Evolutionary conservation across 2,797 vertebrate species (phyloP).

Genomic region (Cyclura pinguis): DNA sequence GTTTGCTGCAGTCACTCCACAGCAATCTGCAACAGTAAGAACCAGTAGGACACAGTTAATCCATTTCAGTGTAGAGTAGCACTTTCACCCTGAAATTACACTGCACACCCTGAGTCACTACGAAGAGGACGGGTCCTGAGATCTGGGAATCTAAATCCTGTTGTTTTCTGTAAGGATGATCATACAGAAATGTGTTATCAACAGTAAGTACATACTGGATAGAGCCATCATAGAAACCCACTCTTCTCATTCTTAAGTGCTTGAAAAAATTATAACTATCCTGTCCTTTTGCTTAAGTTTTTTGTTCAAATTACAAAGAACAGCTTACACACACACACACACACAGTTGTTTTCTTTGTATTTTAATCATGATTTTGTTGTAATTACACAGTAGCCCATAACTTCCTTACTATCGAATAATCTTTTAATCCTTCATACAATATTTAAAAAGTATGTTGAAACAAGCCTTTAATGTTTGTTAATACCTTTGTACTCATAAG

Average conservation of each 20-base stretch:
- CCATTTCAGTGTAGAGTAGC: too few relatives aligned
- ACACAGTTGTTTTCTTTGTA: constrained; percentile 37
- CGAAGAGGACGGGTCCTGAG: too few relatives aligned
- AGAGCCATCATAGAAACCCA: too few relatives aligned
- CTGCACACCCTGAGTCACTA: too few relatives aligned
- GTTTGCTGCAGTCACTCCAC: too few relatives aligned
- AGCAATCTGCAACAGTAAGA: too few relatives aligned
- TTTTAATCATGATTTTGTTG: constrained; percentile 9
- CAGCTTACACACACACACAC: neutral
- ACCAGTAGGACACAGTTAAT: too few relatives aligned
- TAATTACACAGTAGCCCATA: constrained; percentile 16
- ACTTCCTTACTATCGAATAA: constrained; percentile 30
- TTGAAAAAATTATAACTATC: constrained; percentile 44
- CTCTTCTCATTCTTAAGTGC: constrained; percentile 20
- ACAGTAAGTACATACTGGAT: too few relatives aligned
- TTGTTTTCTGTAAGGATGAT: too few relatives aligned
- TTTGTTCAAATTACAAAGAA: constrained; percentile 21
- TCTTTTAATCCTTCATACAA: neutral
- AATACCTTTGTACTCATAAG: constrained; percentile 30
- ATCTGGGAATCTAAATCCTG: too few relatives aligned
- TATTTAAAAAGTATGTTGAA: constrained; percentile 19
- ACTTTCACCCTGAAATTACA: too few relatives aligned
- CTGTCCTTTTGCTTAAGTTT: constrained; percentile 28
- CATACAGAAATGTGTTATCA: too few relatives aligned
- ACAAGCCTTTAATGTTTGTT: constrained; percentile 27